Conservation (phyloP, 2,888 invertebrate genomes). For the Toxonevra muliebris region DNA sequence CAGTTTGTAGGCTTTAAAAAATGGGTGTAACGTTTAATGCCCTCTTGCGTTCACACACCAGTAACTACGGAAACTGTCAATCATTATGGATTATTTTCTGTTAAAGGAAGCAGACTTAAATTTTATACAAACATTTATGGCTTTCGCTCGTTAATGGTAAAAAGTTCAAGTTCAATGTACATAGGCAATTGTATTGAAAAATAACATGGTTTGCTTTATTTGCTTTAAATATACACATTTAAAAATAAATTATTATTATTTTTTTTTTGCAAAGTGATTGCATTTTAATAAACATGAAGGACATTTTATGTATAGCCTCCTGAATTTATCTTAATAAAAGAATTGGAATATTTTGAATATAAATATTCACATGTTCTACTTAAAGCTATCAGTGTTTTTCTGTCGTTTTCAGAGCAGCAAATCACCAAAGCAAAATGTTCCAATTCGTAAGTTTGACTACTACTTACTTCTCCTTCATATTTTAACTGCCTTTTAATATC, state of each 20-base stretch:
- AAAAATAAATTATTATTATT: neutral
- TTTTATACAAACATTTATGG: neutral
- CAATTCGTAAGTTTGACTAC: slow-evolving; percentile 57
- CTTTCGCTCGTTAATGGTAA: neutral
- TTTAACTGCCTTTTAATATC: neutral
- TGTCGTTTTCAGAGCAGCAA: slow-evolving; percentile 14
- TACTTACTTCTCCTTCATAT: neutral
- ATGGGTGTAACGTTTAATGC: slow-evolving; percentile 7
- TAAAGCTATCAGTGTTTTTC: slow-evolving; percentile 31
- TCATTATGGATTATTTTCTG: neutral
- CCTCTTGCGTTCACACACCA: neutral
- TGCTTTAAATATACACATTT: slow-evolving; percentile 4
- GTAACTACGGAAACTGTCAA: neutral
- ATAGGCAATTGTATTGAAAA: slow-evolving; percentile 22
- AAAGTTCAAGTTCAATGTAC: slow-evolving; percentile 50
- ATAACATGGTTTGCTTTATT: neutral
- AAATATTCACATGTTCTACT: too few relatives aligned
- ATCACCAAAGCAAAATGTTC: slow-evolving; percentile 54
- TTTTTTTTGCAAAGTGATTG: too few relatives aligned
- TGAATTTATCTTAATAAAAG: too few relatives aligned
- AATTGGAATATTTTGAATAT: too few relatives aligned
- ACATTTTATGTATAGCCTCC: too few relatives aligned
- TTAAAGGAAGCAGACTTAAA: neutral
- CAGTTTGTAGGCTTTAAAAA: neutral
- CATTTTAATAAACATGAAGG: too few relatives aligned